Evolutionary conservation across 35 echinoderm and acorn worm species (phyloP).

Genomic region (Patiria miniata): DNA sequence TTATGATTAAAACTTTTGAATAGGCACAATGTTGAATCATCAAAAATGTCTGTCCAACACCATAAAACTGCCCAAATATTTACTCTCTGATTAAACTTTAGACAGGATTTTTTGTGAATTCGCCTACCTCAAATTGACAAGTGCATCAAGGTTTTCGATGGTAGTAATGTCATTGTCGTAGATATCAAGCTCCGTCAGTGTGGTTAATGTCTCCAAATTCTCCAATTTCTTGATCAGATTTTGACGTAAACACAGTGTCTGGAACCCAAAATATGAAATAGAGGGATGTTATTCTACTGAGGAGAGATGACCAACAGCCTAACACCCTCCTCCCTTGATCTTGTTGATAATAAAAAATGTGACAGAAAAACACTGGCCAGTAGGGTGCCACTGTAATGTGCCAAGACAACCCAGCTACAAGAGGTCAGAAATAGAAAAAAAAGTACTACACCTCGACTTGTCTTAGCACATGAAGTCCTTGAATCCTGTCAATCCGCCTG

Average conservation of each 20-base stretch:
- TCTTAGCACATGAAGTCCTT: conserved; percentile 71
- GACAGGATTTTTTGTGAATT: neutral
- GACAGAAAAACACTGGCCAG: neutral
- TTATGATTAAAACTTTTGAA: too few species aligned
- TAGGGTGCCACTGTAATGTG: neutral
- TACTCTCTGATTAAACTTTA: too few species aligned
- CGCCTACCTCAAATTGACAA: conserved; percentile 75
- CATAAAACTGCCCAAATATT: too few species aligned
- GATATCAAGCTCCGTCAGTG: conserved; percentile 81
- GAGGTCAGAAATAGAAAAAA: neutral
- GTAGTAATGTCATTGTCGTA: conserved; percentile 93
- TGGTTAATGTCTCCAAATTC: conserved; percentile 70
- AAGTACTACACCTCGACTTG: conserved; percentile 60
- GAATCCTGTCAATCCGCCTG: conserved; percentile 57
- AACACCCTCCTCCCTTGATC: too few species aligned
- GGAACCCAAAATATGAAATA: conserved; percentile 5
- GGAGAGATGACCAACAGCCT: neutral
- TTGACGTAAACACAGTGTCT: conserved; percentile 87
- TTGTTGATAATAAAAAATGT: neutral
- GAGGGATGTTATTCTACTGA: neutral
- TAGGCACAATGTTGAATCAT: too few species aligned
- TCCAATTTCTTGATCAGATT: conserved; percentile 93
- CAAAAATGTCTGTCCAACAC: too few species aligned
- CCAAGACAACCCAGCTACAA: neutral
- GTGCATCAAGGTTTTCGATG: conserved; percentile 78